These are phyloP conservation scores for Polia nebulosa DNA, from an alignment of 2,888 invertebrate genomes.

Conservation along the genomic window DNA sequence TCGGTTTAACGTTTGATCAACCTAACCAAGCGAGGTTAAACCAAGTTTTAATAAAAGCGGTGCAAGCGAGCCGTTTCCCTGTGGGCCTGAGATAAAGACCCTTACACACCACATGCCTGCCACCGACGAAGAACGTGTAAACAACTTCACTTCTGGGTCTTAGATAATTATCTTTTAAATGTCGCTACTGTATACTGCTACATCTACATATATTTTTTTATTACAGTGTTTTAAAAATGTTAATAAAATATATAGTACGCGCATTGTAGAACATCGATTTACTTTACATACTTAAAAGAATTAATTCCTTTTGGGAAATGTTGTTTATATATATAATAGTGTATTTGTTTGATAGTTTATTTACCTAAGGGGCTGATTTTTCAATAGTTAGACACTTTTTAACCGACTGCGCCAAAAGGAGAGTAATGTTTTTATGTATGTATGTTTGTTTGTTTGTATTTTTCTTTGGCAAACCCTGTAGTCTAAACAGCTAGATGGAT, in stretches of 20 bases:
- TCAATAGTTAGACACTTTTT: too few relatives aligned
- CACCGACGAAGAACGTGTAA: constrained; percentile 68
- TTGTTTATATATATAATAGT: too few relatives aligned
- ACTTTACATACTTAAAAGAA: neutral
- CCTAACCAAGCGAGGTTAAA: constrained; percentile 32
- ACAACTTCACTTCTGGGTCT: constrained; percentile 63
- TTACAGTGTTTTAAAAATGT: constrained; percentile 47
- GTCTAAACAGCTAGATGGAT: too few relatives aligned
- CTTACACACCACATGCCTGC: constrained; percentile 73
- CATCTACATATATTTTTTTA: constrained; percentile 41
- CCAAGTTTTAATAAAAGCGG: constrained; percentile 55
- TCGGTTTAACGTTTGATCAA: neutral
- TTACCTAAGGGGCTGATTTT: too few relatives aligned
- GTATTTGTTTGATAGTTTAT: too few relatives aligned
- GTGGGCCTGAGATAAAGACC: constrained; percentile 70
- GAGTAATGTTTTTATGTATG: too few relatives aligned
- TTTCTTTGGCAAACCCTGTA: too few relatives aligned
- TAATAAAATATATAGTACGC: constrained; percentile 30
- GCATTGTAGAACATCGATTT: neutral
- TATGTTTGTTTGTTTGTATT: too few relatives aligned
- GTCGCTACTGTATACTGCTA: constrained; percentile 50
- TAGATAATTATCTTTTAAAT: constrained; percentile 66
- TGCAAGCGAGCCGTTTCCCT: constrained; percentile 42
- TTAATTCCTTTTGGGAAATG: neutral
- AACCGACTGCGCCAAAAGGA: too few relatives aligned